phyloP scores from a whole-genome alignment of 1,140 invertebrate species.

The Acromyrmex echinatior region DNA sequence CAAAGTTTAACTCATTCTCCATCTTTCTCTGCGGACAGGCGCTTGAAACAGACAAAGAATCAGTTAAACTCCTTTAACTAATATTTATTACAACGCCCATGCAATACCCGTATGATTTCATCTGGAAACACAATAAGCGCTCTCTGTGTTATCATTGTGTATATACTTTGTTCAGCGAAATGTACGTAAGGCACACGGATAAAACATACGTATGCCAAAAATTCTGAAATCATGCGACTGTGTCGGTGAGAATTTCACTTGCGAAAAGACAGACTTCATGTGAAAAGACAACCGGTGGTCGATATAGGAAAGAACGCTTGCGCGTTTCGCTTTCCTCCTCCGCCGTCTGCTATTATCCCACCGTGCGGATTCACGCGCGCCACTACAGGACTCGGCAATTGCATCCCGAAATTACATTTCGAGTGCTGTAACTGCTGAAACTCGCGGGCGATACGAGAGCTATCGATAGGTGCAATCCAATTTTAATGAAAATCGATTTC shows the following conservation, averaged over 20 bases:
- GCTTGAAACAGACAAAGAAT: constrained; percentile 16
- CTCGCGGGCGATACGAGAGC: constrained; percentile 16
- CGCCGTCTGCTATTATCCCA: constrained; percentile 61
- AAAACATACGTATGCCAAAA: not conserved
- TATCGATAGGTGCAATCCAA: constrained; percentile 40
- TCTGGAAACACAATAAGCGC: not conserved
- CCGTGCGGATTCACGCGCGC: constrained; percentile 55
- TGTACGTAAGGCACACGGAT: not conserved
- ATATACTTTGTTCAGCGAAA: not conserved
- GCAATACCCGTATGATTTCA: not conserved
- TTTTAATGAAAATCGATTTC: constrained; percentile 43
- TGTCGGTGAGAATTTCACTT: constrained; percentile 17
- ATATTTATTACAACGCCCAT: constrained; percentile 32
- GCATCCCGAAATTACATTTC: constrained; percentile 59
- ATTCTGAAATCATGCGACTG: constrained; percentile 48
- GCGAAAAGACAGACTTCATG: constrained; percentile 48
- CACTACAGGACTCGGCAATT: constrained; percentile 35
- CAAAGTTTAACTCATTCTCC: constrained; percentile 26
- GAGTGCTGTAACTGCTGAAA: constrained; percentile 39
- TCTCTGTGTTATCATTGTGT: not conserved
- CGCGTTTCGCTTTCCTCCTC: constrained; percentile 68
- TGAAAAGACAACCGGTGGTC: constrained; percentile 66
- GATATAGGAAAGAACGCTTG: constrained; percentile 74
- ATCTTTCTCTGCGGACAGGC: not conserved
- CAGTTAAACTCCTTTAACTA: constrained; percentile 29